Base-by-base conservation (phyloP, 2,797 vertebrate genomes). In the Falco cherrug region DNA sequence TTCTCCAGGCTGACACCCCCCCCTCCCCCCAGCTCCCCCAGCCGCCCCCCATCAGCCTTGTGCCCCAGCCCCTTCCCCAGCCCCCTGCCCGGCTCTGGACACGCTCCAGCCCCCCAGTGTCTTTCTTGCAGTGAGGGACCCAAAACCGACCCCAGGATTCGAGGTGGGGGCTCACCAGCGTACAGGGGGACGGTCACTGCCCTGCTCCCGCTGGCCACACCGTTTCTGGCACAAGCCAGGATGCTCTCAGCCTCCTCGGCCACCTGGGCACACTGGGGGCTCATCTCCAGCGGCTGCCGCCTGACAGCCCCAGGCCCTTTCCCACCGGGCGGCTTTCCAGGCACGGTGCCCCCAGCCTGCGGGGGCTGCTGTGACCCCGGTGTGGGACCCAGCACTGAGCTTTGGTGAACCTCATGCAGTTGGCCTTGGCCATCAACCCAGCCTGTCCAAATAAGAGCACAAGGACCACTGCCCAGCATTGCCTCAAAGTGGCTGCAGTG, bases 361-460 rank as follows among this genome's bases (percentile, higher is more conserved):
- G 0, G 1, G 43, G 10, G 20, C 9, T 16, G 45, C 11, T 56
- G 71, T 51, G 48, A 35, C 59, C 37, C 8, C 2, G 0, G 43
- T 0, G 22, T 41, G 56, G 84, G 26, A 77, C 41, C 41, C 1
- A 0, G 6, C 25, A 0, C 3, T 17, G 43, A 43, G 43, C 43
- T 37, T 37, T 60, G 19, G 45, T 67, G 59, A 59, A 33, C 6
- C 33, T 76, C 45, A 14, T 33, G 3, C 57, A 1, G 0, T 14
- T 59, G n/a, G 9, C 26, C 43, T 60, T 3, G 2, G 11, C 59
- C 64, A 25, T 45, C 0, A 0, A 14, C 16, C 37, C 73, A 35
- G 9, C 41, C 50, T 59, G n/a, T 29, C 56, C 78, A 35, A 73
- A 47, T 2, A 5, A 29, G 73, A 81, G 60, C 35, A 17, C 2